A percentile compares a stretch with the other conserved stretches of the same genome.
phyloP scores from a whole-genome alignment of 2,797 vertebrate species.

The Meriones psammophilus region DNA sequence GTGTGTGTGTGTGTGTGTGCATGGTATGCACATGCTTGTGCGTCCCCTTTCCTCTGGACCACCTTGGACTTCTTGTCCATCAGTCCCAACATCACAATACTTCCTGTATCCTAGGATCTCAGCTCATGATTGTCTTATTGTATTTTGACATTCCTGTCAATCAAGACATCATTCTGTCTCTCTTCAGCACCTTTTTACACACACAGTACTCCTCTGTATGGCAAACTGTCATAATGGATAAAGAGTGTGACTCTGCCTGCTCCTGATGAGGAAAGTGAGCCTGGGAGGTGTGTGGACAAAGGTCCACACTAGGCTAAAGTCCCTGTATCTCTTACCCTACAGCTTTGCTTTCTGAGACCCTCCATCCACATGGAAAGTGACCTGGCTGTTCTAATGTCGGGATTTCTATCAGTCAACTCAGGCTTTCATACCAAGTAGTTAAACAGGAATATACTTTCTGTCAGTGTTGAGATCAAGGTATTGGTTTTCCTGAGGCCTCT shows the following conservation, averaged over 20 bases:
- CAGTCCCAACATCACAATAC: accelerated
- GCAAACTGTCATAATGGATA: neutral
- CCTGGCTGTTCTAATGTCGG: neutral
- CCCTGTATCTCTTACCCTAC: neutral
- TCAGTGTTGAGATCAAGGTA: neutral
- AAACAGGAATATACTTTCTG: neutral
- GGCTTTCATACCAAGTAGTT: neutral
- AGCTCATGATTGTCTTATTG: neutral
- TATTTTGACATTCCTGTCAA: constrained; percentile 42
- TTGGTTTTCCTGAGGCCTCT: neutral
- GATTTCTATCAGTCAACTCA: neutral
- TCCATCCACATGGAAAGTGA: neutral
- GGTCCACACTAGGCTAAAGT: neutral
- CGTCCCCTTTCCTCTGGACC: neutral
- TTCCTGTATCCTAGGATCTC: accelerated
- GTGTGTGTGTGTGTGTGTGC: neutral
- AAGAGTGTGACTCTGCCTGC: neutral
- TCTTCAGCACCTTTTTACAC: neutral
- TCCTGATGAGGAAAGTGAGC: neutral
- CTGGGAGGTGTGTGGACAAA: neutral
- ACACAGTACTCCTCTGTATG: neutral
- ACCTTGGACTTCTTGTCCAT: accelerated
- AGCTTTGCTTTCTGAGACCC: neutral
- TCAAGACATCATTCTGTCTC: neutral
- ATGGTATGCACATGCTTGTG: neutral